Base-by-base conservation (phyloP, 2,797 vertebrate genomes). In the Hoplostethus mediterraneus region DNA sequence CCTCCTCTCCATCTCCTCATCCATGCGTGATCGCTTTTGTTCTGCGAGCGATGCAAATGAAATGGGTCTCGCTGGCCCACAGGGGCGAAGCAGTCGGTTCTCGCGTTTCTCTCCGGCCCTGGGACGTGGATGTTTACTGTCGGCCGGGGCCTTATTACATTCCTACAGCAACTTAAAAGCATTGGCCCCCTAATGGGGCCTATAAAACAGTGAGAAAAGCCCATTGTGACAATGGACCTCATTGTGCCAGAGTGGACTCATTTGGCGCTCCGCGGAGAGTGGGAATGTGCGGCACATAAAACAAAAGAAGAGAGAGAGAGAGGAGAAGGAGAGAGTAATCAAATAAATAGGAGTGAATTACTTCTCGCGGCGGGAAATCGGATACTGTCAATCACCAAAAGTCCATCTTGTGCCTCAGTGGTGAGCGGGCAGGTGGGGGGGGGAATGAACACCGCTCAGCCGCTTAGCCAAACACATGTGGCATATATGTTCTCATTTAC, bases 101-200 rank as follows among this genome's bases (percentile, higher is more conserved):
- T 79, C 58, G 1, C 65, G 75, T 81, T 87, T 58, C 82, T 84
- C 78, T 16, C 73, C 17, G 70, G 74, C 75, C 52, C 62, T 0
- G 25, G 65, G 77, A 83, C 73, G 85, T 78, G 83, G 75, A 85
- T 86, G 83, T 90, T 91, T 92, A 93, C 88, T 84, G 84, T 87
- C 82, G 66, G 78, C 75, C 67, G 21, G 82, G 80, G 82, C 85
- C 80, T 85, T 88, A 82, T 91, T 90, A 85, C 86, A 90, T 92
- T 93, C 89, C 83, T 87, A 77, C 79, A 79, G 89, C 88, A 85
- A 89, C 90, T 90, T 92, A 90, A 94, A 93, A 94, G 92, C 91
- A 81, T 77, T 76, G 83, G 3, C 63, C 83, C 76, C 82, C 82
- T 83, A 90, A 88, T 85, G 85, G 82, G 80, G 79, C 73, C 89